Percentiles rank a stretch among this genome's conserved stretches.
phyloP scores from a whole-genome alignment of 2,888 invertebrate genomes.

The Cataglyphis altisquamis region DNA sequence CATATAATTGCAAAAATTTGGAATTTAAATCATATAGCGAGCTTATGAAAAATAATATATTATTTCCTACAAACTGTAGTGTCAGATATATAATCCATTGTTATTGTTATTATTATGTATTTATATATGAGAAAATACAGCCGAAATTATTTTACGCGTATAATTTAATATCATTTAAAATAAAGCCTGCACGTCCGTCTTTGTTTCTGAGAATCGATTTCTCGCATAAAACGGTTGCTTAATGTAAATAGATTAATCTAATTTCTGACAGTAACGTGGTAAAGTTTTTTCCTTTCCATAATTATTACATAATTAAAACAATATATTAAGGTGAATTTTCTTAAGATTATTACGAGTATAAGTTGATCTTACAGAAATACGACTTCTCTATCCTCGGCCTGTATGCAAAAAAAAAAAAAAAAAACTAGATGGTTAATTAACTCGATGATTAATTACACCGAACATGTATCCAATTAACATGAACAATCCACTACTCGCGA shows the following conservation, averaged over 20 bases:
- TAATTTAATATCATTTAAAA: background rate
- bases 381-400: conserved; percentile 18
- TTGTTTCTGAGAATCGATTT: background rate
- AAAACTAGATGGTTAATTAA: conserved; percentile 55
- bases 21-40: background rate
- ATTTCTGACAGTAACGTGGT: background rate
- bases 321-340: background rate
- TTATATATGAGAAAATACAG: background rate
- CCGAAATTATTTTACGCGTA: background rate
- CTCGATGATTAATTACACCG: conserved; percentile 67
- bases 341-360: background rate
- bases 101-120: background rate
- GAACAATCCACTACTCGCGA: conserved; percentile 53
- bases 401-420: conserved; percentile 31
- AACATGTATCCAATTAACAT: conserved; percentile 72
- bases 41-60: background rate
- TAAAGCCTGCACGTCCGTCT: background rate
- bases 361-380: conserved; percentile 36
- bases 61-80: background rate
- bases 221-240: background rate
- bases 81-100: background rate
- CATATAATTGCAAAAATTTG: background rate
- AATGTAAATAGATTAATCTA: background rate
- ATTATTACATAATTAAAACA: background rate
- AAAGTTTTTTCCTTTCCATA: background rate